These are phyloP conservation scores for Scaptomyza montana DNA, from an alignment of 1,140 invertebrate genomes.

Conservation along the genomic window DNA sequence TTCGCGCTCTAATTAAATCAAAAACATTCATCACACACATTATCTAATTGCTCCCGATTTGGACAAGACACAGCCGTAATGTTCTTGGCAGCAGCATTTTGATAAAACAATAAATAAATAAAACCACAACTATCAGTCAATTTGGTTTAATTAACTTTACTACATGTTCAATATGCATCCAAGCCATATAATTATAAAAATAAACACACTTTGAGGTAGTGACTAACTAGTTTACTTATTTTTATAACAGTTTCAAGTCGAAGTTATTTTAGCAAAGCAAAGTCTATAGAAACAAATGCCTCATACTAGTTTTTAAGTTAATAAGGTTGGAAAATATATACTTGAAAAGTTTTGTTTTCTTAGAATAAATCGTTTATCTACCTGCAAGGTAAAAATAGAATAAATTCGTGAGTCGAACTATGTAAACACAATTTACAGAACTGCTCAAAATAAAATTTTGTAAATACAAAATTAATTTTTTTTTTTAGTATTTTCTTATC, in stretches of 20 bases:
- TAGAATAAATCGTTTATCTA: background rate
- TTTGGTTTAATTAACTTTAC: constrained; percentile 51
- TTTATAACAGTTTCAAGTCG: too few relatives aligned
- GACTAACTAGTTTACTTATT: too few relatives aligned
- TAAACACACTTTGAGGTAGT: too few relatives aligned
- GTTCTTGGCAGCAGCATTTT: constrained; percentile 24
- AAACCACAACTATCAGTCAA: constrained; percentile 53
- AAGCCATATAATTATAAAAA: too few relatives aligned
- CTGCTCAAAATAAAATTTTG: background rate
- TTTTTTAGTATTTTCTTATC: too few relatives aligned
- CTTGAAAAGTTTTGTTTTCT: background rate
- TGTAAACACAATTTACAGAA: background rate
- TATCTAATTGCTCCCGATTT: constrained; percentile 55
- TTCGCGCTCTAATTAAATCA: constrained; percentile 64
- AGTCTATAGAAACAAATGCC: too few relatives aligned
- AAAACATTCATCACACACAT: constrained; percentile 70
- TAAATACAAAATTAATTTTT: too few relatives aligned
- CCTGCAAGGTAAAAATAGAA: too few relatives aligned
- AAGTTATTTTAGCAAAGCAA: too few relatives aligned
- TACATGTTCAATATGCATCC: constrained; percentile 4
- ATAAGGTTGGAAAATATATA: background rate
- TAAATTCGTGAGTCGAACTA: too few relatives aligned
- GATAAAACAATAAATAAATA: constrained; percentile 38
- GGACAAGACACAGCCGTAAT: constrained; percentile 23
- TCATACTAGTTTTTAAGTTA: background rate